phyloP scores from a whole-genome alignment of 1,140 invertebrate genomes.

The Thrips palmi region DNA sequence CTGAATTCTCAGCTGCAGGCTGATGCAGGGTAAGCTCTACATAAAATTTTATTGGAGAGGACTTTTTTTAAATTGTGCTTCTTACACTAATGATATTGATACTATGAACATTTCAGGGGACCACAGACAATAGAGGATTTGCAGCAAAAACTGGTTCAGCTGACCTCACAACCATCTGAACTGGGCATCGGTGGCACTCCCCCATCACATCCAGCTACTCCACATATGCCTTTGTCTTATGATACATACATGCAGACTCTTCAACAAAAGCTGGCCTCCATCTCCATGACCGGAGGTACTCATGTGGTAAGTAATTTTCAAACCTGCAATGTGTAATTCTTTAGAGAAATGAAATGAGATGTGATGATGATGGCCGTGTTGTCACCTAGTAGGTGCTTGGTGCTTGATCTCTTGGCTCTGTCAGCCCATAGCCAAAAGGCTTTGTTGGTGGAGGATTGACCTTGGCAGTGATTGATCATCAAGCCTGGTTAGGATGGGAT shows the following conservation, averaged over 20 bases:
- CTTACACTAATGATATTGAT: neutral
- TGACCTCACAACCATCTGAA: slow-evolving; percentile 34
- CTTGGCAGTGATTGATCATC: no score
- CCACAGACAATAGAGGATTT: slow-evolving; percentile 33
- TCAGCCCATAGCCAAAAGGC: no score
- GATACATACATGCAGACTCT: slow-evolving; percentile 35
- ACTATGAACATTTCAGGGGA: slow-evolving; percentile 16
- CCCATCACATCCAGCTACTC: slow-evolving; percentile 35
- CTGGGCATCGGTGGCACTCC: slow-evolving; percentile 25
- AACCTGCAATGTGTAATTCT: no score
- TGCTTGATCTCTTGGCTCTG: neutral
- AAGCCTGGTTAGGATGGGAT: no score
- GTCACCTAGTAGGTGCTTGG: neutral
- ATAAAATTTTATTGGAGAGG: slow-evolving; percentile 1
- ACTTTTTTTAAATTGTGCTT: neutral
- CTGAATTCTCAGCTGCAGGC: slow-evolving; percentile 15
- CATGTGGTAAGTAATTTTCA: slow-evolving; percentile 19
- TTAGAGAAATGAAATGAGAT: no score
- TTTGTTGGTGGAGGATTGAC: no score
- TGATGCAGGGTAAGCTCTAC: slow-evolving; percentile 9
- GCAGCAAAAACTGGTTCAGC: slow-evolving; percentile 31
- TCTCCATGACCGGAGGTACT: slow-evolving; percentile 25
- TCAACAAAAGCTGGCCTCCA: slow-evolving; percentile 36
- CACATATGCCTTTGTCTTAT: slow-evolving; percentile 28
- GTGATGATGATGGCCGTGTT: neutral